Base-by-base conservation (phyloP, 1,140 invertebrate species). In the Cotesia vestalis region DNA sequence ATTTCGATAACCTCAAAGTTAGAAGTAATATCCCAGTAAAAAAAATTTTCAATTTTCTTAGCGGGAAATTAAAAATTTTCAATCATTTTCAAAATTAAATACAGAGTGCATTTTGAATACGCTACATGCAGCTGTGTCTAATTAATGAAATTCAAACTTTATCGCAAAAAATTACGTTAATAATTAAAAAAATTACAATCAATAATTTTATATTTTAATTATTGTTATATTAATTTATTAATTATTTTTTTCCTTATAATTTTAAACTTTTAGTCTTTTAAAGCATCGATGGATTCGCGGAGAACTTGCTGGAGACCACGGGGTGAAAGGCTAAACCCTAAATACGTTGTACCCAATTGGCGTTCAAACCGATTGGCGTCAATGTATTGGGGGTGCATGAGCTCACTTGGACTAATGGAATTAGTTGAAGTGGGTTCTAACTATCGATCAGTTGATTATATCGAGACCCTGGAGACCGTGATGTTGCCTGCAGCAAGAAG, bases 351-450 rank as follows among this genome's bases (percentile, higher is more conserved):
- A 5, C 69, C 69, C 2, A 20, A 63, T 12, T 12, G 62, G 11
- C 20, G 11, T 9, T 52, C 14, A 14, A 51, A 55, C 6, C 57
- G 34, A 14, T 17, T 46, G 17, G 12, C 57, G 1, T 38, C 5
- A 1, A 52, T 34, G 35, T 53, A 4, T 12, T 70, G 68, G 57
- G 68, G 55, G 4, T 70, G 68, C 1, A 70, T 70, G 35, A 20
- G n/a, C 14, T 20, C n/a, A 34, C 17, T 14, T 60, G 52, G 34
- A 12, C 35, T 60, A 14, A 46, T 35, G 67, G 67, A n/a, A 20
- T 35, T 69, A 34, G n/a, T 20, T 11, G 67, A 69, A 46, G 36
- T 69, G n/a, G 12, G 52, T 14, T 57, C 67, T 8, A 14, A 27
- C 14, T 59, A 59, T 51, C 14, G 59, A 2, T 59, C 67, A 0